Conservation (phyloP, 2,113 vertebrate species). For the Sakesphorus luctuosus region DNA sequence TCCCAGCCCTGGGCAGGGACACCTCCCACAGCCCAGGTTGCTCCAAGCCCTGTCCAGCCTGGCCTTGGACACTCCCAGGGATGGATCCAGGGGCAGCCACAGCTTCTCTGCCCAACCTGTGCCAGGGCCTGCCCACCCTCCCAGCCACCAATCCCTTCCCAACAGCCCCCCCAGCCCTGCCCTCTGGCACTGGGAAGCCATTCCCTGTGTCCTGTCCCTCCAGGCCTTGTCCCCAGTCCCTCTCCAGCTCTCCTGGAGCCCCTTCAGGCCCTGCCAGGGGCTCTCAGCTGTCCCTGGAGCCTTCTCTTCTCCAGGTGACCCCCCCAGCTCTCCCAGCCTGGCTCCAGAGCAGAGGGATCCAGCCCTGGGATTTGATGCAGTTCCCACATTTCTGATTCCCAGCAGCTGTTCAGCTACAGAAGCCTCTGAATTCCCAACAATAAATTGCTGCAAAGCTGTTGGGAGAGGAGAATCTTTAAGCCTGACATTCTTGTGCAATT, state of each 20-base stretch:
- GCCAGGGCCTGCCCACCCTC: no score
- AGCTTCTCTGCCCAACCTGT: neutral
- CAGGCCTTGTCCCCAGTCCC: fast-evolving
- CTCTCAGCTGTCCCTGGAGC: neutral
- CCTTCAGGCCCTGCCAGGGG: neutral
- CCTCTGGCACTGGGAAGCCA: neutral
- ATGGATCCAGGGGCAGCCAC: neutral
- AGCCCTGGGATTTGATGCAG: neutral
- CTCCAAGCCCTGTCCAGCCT: neutral
- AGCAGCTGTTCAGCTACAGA: neutral
- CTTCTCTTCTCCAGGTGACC: neutral
- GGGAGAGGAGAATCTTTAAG: neutral
- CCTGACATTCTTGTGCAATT: neutral
- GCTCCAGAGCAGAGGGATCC: neutral
- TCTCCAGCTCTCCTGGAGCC: neutral
- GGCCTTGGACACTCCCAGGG: neutral
- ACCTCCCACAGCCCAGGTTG: neutral
- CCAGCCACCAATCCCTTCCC: no score
- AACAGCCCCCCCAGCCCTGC: no score
- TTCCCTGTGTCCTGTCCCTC: neutral
- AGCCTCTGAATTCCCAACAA: neutral
- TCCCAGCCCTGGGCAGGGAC: neutral
- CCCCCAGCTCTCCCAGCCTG: neutral
- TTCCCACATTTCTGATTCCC: neutral
- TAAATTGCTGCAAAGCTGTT: neutral